phyloP scores from a whole-genome alignment of 2,113 vertebrate species.

The Scomber scombrus region DNA sequence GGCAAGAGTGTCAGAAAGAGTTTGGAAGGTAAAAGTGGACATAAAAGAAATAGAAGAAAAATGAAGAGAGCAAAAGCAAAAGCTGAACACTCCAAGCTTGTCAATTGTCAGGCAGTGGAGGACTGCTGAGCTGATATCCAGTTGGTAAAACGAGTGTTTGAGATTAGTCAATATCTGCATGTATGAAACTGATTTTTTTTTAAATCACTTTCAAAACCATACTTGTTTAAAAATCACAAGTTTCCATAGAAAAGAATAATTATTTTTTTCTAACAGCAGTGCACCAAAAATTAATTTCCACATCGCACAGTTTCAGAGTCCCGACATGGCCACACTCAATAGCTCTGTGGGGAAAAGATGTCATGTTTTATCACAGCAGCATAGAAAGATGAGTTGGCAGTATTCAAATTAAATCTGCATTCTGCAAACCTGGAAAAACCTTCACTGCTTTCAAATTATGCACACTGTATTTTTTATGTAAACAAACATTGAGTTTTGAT shows the following conservation, averaged over 20 bases:
- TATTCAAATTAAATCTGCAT: slow-evolving; percentile 68
- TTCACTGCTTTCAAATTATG: slow-evolving; percentile 57
- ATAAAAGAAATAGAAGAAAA: not conserved
- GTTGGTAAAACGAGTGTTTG: too few species aligned
- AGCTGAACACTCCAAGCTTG: not conserved
- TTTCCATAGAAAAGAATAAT: not conserved
- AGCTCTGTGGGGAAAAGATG: slow-evolving; percentile 53
- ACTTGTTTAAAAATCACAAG: slow-evolving; percentile 6
- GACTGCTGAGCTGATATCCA: too few species aligned
- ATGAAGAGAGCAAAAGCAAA: not conserved
- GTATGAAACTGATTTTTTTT: too few species aligned
- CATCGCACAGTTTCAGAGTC: slow-evolving; percentile 32
- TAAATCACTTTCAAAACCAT: too few species aligned
- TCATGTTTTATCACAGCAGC: slow-evolving; percentile 64
- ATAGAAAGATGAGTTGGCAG: slow-evolving; percentile 63
- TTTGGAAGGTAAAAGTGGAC: not conserved
- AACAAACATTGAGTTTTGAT: slow-evolving; percentile 61
- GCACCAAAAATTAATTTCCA: slow-evolving; percentile 44
- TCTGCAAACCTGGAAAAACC: slow-evolving; percentile 53
- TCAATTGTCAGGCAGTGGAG: too few species aligned
- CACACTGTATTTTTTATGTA: slow-evolving; percentile 58
- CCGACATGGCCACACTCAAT: slow-evolving; percentile 34
- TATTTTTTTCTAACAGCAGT: slow-evolving; percentile 1
- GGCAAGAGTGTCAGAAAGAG: not conserved
- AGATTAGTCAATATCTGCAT: too few species aligned